Base-by-base conservation (phyloP, 92 coral and sea anemone species). In the Epizoanthus illoricatus region DNA sequence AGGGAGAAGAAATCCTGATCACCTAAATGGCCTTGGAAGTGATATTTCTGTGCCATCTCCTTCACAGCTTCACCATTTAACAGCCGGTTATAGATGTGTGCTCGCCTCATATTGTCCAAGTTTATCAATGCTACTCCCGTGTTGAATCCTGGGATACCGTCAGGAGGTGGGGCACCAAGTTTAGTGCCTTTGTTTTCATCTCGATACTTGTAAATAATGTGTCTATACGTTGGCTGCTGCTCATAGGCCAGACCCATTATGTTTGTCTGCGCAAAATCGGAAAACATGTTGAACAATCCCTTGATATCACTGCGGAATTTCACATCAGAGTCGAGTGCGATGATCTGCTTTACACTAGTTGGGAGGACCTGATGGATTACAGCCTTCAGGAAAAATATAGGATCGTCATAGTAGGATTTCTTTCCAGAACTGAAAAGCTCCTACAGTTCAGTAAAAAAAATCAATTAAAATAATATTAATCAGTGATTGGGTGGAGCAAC, bases 1-100 rank as follows among this genome's bases (percentile, higher is more conserved):
- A 95, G 80, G 7, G 98, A 66, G 80, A 89, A 95, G 80, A 95
- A 93, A 76, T 90, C 98, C 61, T 95, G 98, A 70, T 95, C 98
- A 19, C 98, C 98, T 12, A 95, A 89, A 71, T 93, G 91, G 5
- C 98, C 97, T 12, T 85, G 88, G 84, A 93, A 91, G 2, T 81
- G 52, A 75, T 89, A 93, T 49, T 87, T 92, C 16, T 80, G 33
- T 10, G 90, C 89, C 43, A 93, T 81, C 39, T 88, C 87, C 66
- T 81, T 89, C 18, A 87, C 84, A 13, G 15, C 19, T 67, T 71
- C 43, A 54, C 88, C 84, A 45, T 36, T 62, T 17, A 93, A 45
- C 39, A 89, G 84, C 4, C 69, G 73, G 56, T 91, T 87, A 55
- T 95, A 95, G 0, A 75, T 56, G 23, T 63, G 57, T 47, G 98